phyloP scores from a whole-genome alignment of 2,113 vertebrate species.

The Prionailurus bengalensis region DNA sequence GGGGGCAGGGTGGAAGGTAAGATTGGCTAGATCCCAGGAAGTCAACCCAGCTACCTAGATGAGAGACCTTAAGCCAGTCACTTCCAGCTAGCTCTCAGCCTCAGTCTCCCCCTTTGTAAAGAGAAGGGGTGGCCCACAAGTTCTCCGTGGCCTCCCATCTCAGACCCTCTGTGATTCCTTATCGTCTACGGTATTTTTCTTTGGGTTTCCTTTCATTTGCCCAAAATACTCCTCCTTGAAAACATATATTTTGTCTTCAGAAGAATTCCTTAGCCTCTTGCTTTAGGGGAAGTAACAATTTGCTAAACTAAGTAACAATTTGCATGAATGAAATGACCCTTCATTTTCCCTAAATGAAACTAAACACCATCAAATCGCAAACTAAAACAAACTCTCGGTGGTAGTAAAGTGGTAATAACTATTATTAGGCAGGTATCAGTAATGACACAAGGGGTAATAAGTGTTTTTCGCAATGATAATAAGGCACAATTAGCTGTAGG shows the following conservation, averaged over 20 bases:
- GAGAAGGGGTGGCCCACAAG: not conserved
- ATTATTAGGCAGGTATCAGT: slow-evolving; percentile 83
- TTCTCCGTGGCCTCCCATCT: not conserved
- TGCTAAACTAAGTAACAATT: slow-evolving; percentile 68
- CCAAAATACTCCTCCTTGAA: slow-evolving; percentile 65
- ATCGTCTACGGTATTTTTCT: slow-evolving; percentile 60
- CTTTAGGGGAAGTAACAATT: slow-evolving; percentile 45
- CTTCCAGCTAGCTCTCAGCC: not conserved
- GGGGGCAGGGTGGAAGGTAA: not conserved
- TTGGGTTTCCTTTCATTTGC: slow-evolving; percentile 72
- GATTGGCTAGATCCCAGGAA: not conserved
- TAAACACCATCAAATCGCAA: slow-evolving; percentile 54
- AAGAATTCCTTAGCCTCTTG: slow-evolving; percentile 66
- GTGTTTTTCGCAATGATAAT: slow-evolving; percentile 77
- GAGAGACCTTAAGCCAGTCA: not conserved
- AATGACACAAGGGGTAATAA: slow-evolving; percentile 80
- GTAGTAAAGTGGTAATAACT: slow-evolving; percentile 80
- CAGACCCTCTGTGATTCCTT: not conserved
- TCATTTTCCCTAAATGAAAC: slow-evolving; percentile 71
- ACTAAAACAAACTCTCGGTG: slow-evolving; percentile 3
- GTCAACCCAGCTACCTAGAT: not conserved
- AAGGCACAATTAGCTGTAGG: slow-evolving; percentile 69
- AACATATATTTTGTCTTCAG: slow-evolving; percentile 55
- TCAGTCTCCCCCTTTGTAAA: not conserved
- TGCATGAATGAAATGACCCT: slow-evolving; percentile 67